These are phyloP conservation scores for Peromyscus californicus DNA, from an alignment of 2,113 vertebrate genomes.

Conservation along the genomic window DNA sequence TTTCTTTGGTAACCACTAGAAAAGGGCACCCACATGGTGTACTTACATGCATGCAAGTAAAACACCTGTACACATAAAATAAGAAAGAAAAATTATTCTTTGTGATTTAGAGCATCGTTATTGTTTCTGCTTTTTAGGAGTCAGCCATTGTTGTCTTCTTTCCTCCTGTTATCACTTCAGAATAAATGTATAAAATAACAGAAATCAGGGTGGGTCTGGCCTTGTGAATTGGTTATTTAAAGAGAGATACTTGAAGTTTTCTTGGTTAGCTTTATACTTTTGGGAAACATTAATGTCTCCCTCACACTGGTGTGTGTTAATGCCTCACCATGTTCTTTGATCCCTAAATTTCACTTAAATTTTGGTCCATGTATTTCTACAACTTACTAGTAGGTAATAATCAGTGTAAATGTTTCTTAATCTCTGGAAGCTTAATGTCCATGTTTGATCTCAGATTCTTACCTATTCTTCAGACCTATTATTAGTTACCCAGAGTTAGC, in stretches of 20 bases:
- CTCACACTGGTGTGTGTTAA: neutral
- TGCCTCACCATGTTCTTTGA: neutral
- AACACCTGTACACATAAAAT: neutral
- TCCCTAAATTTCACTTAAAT: constrained; percentile 28
- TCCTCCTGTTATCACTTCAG: neutral
- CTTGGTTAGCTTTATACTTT: neutral
- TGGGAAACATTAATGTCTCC: neutral
- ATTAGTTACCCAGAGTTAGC: neutral
- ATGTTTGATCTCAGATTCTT: neutral
- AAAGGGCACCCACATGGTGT: neutral
- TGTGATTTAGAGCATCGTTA: constrained; percentile 2
- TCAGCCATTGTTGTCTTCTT: neutral
- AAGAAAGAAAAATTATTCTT: neutral
- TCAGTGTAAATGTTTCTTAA: neutral
- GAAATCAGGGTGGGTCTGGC: neutral
- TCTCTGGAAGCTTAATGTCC: neutral
- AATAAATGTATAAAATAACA: constrained; percentile 28
- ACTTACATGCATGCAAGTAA: neutral
- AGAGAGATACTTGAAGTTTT: neutral
- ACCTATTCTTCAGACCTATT: neutral
- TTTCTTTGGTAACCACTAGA: neutral
- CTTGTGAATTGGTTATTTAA: neutral
- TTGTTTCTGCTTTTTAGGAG: constrained; percentile 19
- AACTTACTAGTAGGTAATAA: constrained; percentile 5
- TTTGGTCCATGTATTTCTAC: neutral